These are phyloP conservation scores for Achroia grisella DNA, from an alignment of 1,140 invertebrate genomes.

Conservation along the genomic window DNA sequence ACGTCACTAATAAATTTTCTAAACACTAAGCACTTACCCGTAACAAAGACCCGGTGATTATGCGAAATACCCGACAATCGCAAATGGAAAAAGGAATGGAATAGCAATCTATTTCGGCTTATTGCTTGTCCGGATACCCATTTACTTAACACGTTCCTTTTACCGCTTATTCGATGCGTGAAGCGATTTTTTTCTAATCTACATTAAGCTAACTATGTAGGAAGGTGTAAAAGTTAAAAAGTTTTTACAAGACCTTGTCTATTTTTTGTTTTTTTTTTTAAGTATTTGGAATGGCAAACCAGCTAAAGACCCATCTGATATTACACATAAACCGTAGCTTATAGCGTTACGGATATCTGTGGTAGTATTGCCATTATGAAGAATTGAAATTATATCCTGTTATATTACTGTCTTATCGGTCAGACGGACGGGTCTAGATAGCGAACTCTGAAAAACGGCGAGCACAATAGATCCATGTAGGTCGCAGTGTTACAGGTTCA, in stretches of 20 bases:
- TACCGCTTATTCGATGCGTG: constrained; percentile 9
- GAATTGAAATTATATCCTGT: too few relatives aligned
- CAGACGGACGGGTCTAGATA: too few relatives aligned
- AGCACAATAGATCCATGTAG: too few relatives aligned
- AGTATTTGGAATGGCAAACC: too few relatives aligned
- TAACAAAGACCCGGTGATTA: constrained; percentile 16
- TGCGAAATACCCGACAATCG: constrained; percentile 27
- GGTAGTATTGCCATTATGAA: too few relatives aligned
- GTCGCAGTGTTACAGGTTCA: too few relatives aligned
- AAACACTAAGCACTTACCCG: constrained; percentile 5
- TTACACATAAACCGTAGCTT: too few relatives aligned
- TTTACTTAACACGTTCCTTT: constrained; percentile 18
- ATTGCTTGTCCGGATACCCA: constrained; percentile 20
- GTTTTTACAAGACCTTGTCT: background rate
- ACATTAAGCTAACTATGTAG: constrained; percentile 12
- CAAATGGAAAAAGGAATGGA: constrained; percentile 27
- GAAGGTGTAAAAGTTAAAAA: background rate
- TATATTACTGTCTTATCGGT: too few relatives aligned
- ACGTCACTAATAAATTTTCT: background rate
- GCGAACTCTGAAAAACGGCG: too few relatives aligned
- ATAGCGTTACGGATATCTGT: too few relatives aligned
- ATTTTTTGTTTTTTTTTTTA: too few relatives aligned
- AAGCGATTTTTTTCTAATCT: constrained; percentile 13
- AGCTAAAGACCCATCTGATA: too few relatives aligned
- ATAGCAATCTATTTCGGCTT: constrained; percentile 26